Percentiles rank a stretch among this genome's conserved stretches.
Conservation (phyloP, 2,888 invertebrate species). For the Desoria tigrina region DNA sequence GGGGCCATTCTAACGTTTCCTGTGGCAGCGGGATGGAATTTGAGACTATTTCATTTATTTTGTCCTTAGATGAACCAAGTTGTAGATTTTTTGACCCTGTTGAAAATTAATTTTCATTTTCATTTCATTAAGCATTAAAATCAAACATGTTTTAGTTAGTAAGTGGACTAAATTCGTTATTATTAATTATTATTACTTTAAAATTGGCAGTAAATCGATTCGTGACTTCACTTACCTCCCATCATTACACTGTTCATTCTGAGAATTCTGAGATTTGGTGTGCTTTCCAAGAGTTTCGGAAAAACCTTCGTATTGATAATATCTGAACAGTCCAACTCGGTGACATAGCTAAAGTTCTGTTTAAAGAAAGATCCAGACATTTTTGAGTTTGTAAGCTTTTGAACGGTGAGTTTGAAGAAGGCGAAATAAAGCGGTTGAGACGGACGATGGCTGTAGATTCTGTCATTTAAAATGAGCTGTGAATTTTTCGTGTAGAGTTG, state of each 20-base stretch:
- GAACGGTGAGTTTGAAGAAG: background rate
- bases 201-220: no score
- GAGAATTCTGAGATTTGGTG: background rate
- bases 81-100: no score
- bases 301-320: background rate
- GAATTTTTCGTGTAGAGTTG: constrained; percentile 14
- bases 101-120: no score
- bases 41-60: no score
- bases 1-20: no score
- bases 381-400: background rate
- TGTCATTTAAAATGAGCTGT: constrained; percentile 9
- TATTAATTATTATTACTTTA: no score
- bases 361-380: background rate
- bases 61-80: no score
- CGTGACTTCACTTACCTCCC: constrained; percentile 8
- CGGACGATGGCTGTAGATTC: background rate
- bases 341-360: background rate
- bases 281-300: background rate
- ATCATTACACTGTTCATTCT: background rate
- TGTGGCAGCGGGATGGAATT: no score
- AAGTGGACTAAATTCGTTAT: no score
- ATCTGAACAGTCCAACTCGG: background rate
- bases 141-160: no score
- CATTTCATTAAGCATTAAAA: background rate
- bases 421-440: no score